Evolutionary conservation across 2,888 invertebrate species (phyloP), one percentile per base, ranked within the genome.

Genomic region (Dryocosmus kuriphilus): DNA sequence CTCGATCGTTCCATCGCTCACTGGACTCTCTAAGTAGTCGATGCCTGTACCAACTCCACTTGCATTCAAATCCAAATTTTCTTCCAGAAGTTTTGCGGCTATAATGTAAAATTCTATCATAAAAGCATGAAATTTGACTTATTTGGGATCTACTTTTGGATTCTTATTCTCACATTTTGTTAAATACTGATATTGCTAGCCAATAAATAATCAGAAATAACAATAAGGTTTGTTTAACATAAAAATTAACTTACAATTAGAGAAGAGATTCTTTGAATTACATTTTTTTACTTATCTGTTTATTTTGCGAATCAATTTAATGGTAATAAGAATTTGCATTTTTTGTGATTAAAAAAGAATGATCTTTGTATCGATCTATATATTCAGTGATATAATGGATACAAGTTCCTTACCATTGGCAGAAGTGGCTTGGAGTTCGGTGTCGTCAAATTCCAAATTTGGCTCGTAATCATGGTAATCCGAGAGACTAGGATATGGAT

Each of bases 401-500:
- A 61, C 22, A 35, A 55, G 32, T 76, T 63, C 67, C 92, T 94
- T 93, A 96, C 96, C 95, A 91, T 95, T 93, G 85, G 95, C 94
- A 77, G 94, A 93, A 74, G 95, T 93, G 78, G 95, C 93, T 87
- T 95, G 94, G 78, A 97, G 92, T 92, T 98, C 98, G 19, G 97
- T 96, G 92, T 98, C 98, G 93, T 99, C 98, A 93, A 98, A 98
- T 92, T 98, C 98, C 90, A 98, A 93, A 92, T 97, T 97, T 19
- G 98, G 98, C 91, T 99, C 98, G 91, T 98, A 97, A 92, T 98
- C 98, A 90, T 97, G 97, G 90, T 95, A 96, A 92, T 97, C 98
- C 46, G 97, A 97, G 79, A 98, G 93, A 92, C 98, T 98, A 75
- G 97, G 96, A 91, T 96, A 95, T 11, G 95, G 94, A 88, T 97